Evolutionary conservation across 2,888 invertebrate species (phyloP), one percentile per base, ranked within the genome.

Genomic region (Xanthorhoe spadicearia): DNA sequence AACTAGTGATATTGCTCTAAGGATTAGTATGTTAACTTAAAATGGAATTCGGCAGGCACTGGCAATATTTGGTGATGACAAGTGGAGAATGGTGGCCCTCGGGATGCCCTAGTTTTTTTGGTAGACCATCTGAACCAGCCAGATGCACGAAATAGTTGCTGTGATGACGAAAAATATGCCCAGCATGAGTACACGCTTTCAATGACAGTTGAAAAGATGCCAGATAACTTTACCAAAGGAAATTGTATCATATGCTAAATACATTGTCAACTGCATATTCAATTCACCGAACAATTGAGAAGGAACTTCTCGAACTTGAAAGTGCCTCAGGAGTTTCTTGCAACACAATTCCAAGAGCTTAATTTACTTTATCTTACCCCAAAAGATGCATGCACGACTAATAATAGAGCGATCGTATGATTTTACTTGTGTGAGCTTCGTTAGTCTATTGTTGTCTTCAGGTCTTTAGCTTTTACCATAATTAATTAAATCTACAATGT

Each of bases 371-470:
- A 43, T 43, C 38, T 43, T 43, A 13, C 38, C 1, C 10, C 38
- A 43, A 43, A 43, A 43, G 38, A 43, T 48, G 48, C 48, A 17
- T 48, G 13, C 17, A 15, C 13, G 15, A 17, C 48, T 48, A 43
- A 13, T 48, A 1, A 48, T 17, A 61, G 49, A 58, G 64, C 54
- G 61, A 68, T 61, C 64, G 61, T 64, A 54, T 49, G 64, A 64
- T 56, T 64, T 64, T 48, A 48, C 48, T 17, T 48, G 48, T 48
- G 15, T 43, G 38, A 43, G 13, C 38, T 48, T 48, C 15, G 7
- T 48, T 15, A 7, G 15, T 5, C 15, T 43, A 48, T 17, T 15
- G 17, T 6, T 6, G 48, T 46, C n/a, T 15, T 15, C n/a, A 46
- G 1, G 1, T 17, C 15, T 48, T 17, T 48, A 17, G 48, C 48